A percentile compares a stretch with the other conserved stretches of the same genome.
Evolutionary conservation across 1,140 invertebrate species (phyloP).

Genomic region (Hypothenemus hampei): DNA sequence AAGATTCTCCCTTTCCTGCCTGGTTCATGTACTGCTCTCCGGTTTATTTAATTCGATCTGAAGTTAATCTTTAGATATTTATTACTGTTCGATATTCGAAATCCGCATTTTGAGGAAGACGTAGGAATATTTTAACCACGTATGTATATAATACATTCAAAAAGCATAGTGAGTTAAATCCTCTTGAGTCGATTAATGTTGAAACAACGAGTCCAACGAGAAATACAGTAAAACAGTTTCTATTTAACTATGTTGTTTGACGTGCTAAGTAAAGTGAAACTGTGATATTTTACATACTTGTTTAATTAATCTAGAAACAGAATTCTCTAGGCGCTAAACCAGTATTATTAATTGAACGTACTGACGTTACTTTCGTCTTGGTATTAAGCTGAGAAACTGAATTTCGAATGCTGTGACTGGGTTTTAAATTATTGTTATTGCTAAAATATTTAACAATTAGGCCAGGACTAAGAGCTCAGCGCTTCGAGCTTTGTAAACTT

Average conservation of each 20-base stretch:
- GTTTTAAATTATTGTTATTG: conserved; percentile 4
- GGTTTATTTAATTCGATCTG: conserved; percentile 8
- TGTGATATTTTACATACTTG: not conserved
- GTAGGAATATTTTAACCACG: too few relatives aligned
- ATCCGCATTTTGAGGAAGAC: too few relatives aligned
- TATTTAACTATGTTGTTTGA: too few relatives aligned
- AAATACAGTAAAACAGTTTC: too few relatives aligned
- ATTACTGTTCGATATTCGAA: conserved; percentile 9
- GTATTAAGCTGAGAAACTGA: not conserved
- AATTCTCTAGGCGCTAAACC: not conserved
- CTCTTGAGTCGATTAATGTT: too few relatives aligned
- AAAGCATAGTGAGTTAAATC: too few relatives aligned
- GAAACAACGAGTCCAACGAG: too few relatives aligned
- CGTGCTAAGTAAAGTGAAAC: not conserved
- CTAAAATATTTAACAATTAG: conserved; percentile 4
- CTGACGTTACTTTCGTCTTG: not conserved
- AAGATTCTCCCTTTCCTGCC: not conserved
- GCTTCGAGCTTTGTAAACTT: conserved; percentile 5
- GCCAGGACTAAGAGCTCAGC: not conserved
- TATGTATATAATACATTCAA: too few relatives aligned
- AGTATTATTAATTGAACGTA: not conserved
- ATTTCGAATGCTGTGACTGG: not conserved
- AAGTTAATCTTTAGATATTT: conserved; percentile 12
- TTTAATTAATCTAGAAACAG: conserved; percentile 7
- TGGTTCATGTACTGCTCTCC: conserved; percentile 3